A percentile compares a stretch with the other conserved stretches of the same genome.
phyloP scores from a whole-genome alignment of 2,888 invertebrate species.

The Criorhina ranunculi region DNA sequence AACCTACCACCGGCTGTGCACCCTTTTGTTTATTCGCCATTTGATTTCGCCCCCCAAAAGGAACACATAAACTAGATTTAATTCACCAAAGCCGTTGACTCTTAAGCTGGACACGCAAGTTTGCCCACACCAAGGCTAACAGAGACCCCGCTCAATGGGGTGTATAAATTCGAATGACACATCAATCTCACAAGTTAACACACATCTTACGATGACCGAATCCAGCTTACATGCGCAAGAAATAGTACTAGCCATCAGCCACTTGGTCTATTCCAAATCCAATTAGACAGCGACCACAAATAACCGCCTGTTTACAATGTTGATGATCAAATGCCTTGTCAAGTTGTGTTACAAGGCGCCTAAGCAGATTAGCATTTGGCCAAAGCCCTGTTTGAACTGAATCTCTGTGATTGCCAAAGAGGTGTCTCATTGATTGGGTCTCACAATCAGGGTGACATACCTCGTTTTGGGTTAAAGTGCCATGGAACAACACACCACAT shows the following conservation, averaged over 20 bases:
- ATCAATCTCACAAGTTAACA: conserved; percentile 58
- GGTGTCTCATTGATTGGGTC: conserved; percentile 30
- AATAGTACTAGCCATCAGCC: conserved; percentile 1
- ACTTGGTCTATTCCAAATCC: too few species aligned
- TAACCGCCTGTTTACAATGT: conserved; percentile 15
- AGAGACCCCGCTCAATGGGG: conserved; percentile 13
- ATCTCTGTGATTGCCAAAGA: conserved; percentile 50
- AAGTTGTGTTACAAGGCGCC: conserved; percentile 45
- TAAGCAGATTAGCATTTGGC: conserved; percentile 46
- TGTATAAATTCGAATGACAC: conserved; percentile 49
- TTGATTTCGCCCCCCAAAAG: conserved; percentile 2
- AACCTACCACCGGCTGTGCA: neutral
- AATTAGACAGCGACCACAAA: conserved; percentile 55
- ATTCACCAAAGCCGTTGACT: conserved; percentile 36
- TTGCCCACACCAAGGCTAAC: conserved; percentile 31
- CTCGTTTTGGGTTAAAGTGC: conserved; percentile 62
- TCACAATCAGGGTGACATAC: conserved; percentile 50
- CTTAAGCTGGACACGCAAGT: conserved; percentile 17
- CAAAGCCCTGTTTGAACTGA: conserved; percentile 39
- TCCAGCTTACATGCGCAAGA: conserved; percentile 50
- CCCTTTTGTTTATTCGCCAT: neutral
- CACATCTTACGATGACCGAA: conserved; percentile 60
- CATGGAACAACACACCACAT: conserved; percentile 7
- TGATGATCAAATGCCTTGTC: conserved; percentile 28
- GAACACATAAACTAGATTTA: conserved; percentile 20